Percentiles rank a stretch among this genome's conserved stretches.
Evolutionary conservation across 2,113 vertebrate genomes (phyloP).

Genomic region (Gambusia affinis): DNA sequence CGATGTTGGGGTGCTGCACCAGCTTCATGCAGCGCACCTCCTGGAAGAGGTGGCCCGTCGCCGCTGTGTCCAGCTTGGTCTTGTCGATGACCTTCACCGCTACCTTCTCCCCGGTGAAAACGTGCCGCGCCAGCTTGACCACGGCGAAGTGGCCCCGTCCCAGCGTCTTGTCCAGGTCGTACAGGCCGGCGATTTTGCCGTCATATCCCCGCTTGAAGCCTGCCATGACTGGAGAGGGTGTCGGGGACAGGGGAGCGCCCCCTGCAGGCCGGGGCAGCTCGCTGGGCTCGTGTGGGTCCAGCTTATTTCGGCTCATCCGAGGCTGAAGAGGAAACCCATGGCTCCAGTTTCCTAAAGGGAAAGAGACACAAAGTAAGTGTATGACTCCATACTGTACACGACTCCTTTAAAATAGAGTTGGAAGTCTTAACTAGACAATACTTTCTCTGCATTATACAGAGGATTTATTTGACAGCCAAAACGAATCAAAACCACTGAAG

Average conservation of each 20-base stretch:
- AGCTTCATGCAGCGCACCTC: constrained; percentile 99
- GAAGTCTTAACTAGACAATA: no score
- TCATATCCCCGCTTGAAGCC: constrained; percentile 97
- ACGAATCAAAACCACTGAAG: no score
- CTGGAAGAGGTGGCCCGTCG: constrained; percentile 97
- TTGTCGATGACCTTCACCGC: constrained; percentile 99
- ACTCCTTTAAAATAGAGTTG: no score
- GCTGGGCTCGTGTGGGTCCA: constrained; percentile 54
- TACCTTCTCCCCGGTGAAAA: constrained; percentile 98
- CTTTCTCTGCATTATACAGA: no score
- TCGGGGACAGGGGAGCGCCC: constrained; percentile 51
- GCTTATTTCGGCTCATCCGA: constrained; percentile 81
- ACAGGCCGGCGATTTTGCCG: constrained; percentile 96
- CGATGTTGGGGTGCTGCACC: constrained; percentile 97
- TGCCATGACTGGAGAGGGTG: constrained; percentile 86
- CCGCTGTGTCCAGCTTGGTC: constrained; percentile 93
- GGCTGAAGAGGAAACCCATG: constrained; percentile 80
- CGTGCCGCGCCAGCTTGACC: constrained; percentile 96
- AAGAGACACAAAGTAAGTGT: neutral
- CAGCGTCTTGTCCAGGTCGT: constrained; percentile 97
- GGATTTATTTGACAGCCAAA: no score
- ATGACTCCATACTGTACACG: no score
- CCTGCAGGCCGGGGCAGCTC: constrained; percentile 41
- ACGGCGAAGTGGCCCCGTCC: constrained; percentile 97
- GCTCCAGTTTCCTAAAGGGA: constrained; percentile 73